A percentile compares a stretch with the other conserved stretches of the same genome.
These are phyloP conservation scores for Allacma fusca DNA, from an alignment of 2,888 invertebrate species.

Conservation along the genomic window DNA sequence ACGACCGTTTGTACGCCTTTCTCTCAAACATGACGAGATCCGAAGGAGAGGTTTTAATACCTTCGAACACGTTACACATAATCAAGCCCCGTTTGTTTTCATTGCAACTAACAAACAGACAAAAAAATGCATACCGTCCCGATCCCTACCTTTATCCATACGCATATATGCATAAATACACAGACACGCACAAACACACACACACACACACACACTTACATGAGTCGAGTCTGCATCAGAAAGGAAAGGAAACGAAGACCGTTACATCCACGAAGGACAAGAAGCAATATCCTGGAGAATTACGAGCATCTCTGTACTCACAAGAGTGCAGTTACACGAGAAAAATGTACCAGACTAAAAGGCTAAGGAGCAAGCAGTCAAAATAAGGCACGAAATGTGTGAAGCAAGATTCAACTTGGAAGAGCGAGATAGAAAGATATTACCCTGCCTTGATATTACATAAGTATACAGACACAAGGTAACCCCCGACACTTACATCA, in stretches of 20 bases:
- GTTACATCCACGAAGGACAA: conserved; percentile 6
- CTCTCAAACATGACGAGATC: not conserved
- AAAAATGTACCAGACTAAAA: conserved; percentile 20
- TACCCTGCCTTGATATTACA: not conserved
- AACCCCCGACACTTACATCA: not conserved
- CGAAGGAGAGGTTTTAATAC: not conserved
- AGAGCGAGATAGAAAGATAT: not conserved
- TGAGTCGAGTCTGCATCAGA: not conserved
- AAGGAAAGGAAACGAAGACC: not conserved
- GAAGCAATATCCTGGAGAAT: conserved; percentile 39
- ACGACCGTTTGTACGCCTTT: not conserved
- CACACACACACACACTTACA: too few species aligned
- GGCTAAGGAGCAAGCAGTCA: conserved; percentile 8
- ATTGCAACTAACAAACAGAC: not conserved
- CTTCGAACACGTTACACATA: not conserved
- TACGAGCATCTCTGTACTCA: conserved; percentile 37
- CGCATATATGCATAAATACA: not conserved
- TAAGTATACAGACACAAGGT: not conserved
- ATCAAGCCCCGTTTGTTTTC: conserved; percentile 12
- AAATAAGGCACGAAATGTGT: conserved; percentile 22
- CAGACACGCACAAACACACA: too few species aligned
- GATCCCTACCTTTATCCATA: not conserved
- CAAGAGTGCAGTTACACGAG: conserved; percentile 36
- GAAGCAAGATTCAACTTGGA: not conserved
- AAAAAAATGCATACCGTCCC: not conserved